Evolutionary conservation across 1,140 invertebrate genomes (phyloP), one percentile per base, ranked within the genome.

Genomic region (Protaetia brevitarsis): DNA sequence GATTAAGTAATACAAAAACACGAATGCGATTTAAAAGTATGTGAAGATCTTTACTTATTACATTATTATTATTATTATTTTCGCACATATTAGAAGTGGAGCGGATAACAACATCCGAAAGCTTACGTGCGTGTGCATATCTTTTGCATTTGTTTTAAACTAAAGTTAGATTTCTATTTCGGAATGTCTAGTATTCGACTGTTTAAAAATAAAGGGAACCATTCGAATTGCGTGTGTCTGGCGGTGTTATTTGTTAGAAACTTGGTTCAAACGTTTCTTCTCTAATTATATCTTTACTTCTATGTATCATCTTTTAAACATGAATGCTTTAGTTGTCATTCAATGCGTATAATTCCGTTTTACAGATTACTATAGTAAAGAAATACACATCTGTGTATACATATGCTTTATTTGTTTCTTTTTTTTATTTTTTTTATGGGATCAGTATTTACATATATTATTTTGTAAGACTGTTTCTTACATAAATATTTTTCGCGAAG

Each of bases 151-250:
- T 51, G 41, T 51, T 51, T 51, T 51, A 51, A 29, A 59, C 57
- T 59, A 59, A 29, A 59, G 26, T 59, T 59, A 59, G 57, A 59
- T 21, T 59, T 59, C 57, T 59, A 59, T 59, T 59, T 59, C 11
- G 29, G 29, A 29, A 29, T 28, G 57, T 59, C 57, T 59, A 59
- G 57, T 59, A 28, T 59, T 28, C 41, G 3, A 51, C 41, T 51
- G 41, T 51, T 51, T 51, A 51, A 51, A 51, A 51, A 51, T 51
- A 51, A 51, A 51, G 41, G 26, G 26, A 51, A 13, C 41, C 41
- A 23, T 51, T 51, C 41, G 41, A 51, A 51, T 51, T 51, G 41
- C 41, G 16, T 51, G 16, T 51, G 41, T 23, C n/a, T 51, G 26
- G 41, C 41, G 16, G 19, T 51, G n/a, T n/a, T n/a, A n/a, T 51